Evolutionary conservation across 1,140 invertebrate species (phyloP), one percentile per base, ranked within the genome.

Genomic region (Rhynchophorus ferrugineus): DNA sequence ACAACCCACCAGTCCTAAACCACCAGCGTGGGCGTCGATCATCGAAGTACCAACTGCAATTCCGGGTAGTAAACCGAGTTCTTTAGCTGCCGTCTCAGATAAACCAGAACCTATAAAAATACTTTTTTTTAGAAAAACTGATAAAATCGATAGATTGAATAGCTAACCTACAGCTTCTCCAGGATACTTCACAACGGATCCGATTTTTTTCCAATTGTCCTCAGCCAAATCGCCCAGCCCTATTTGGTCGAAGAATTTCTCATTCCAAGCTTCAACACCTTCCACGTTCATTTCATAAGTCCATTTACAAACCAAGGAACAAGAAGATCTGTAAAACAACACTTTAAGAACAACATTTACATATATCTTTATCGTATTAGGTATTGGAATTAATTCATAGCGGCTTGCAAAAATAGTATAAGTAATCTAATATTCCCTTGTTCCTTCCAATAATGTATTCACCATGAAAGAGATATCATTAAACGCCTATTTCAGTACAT

Each of bases 11-110:
- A 91, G 79, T 56, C 91, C 92, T 44, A 98, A 66, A 6, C 83
- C 90, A 33, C 94, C 94, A 41, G 93, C 89, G 77, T 98, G 92
- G 7, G 94, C 94, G 75, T 98, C 95, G 45, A 98, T 95, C 17
- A 97, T 79, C 0, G 91, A 92, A 8, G 85, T 81, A 14, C 83
- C 91, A 8, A 97, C 89, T 16, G 87, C 77, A 24, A 82, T 91
- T 20, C 79, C 80, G 29, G 75, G 64, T 9, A 68, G 52, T 14
- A 97, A 70, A 13, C 85, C 85, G 39, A 95, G 68, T 54, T 82
- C 77, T 39, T 68, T 38, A 11, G 92, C 89, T 45, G 82, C 79
- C 57, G 73, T 61, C 33, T 63, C 17, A 6, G 75, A 81, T 29
- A 95, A 65, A 13, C 87, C 89, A 1, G 21, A 18, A 8, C 44